Evolutionary conservation across 2,888 invertebrate species (phyloP).

Genomic region (Polyommatus icarus): DNA sequence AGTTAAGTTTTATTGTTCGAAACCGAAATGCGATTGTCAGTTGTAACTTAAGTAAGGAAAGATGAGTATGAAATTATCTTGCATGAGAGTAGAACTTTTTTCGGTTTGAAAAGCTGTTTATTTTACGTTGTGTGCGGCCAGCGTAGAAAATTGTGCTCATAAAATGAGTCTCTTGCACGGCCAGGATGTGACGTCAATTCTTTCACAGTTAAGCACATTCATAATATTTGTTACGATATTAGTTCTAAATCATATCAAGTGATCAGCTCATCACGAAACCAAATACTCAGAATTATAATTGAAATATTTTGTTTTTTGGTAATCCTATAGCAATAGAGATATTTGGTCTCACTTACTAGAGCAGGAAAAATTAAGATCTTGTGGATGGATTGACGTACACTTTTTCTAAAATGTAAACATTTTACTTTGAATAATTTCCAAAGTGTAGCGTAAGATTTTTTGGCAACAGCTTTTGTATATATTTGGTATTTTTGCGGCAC

Average conservation of each 20-base stretch:
- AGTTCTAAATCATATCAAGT: neutral
- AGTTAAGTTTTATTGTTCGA: conserved; percentile 54
- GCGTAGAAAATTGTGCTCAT: neutral
- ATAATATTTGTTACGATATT: neutral
- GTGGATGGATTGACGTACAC: conserved; percentile 17
- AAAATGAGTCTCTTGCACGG: conserved; percentile 3
- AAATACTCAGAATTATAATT: neutral
- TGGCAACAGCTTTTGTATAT: conserved; percentile 62
- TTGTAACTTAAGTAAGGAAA: conserved; percentile 35
- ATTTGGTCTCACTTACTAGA: neutral
- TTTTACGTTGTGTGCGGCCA: conserved; percentile 27
- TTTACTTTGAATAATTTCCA: conserved; percentile 48
- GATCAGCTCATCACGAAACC: neutral
- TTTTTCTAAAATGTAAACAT: conserved; percentile 20
- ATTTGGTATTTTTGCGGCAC: conserved; percentile 64
- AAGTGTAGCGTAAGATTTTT: conserved; percentile 54
- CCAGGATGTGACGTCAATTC: conserved; percentile 12
- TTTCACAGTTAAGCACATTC: neutral
- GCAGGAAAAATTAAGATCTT: neutral
- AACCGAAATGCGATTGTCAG: conserved; percentile 35
- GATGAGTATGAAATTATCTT: conserved; percentile 40
- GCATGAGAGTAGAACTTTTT: conserved; percentile 41
- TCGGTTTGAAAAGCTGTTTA: conserved; percentile 31
- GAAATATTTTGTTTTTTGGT: neutral
- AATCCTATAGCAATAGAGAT: neutral